Evolutionary conservation across 35 echinoderm and acorn worm species (phyloP).

Genomic region (Patiria miniata): DNA sequence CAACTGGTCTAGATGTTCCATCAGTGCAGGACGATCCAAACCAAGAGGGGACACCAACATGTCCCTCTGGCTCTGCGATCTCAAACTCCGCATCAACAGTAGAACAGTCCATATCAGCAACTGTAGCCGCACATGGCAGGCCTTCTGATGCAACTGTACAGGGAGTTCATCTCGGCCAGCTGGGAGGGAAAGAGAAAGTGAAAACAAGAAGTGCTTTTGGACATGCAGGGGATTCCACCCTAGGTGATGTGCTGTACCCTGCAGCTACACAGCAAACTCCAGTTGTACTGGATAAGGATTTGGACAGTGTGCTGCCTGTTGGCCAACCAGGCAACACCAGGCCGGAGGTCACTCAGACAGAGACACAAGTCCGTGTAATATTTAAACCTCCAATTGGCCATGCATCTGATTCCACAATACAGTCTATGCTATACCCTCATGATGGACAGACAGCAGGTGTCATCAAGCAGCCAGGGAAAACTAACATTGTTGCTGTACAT

Average conservation of each 20-base stretch:
- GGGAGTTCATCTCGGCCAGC: neutral
- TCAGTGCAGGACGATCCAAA: neutral
- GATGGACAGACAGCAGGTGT: neutral
- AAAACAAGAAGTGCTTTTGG: conserved; percentile 8
- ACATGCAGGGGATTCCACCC: conserved; percentile 27
- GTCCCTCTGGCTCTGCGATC: neutral
- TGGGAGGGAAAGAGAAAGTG: too few species aligned
- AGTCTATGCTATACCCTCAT: conserved; percentile 53
- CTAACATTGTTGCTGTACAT: neutral
- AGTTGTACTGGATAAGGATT: neutral
- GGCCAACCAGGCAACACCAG: conserved; percentile 1
- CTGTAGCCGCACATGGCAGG: neutral
- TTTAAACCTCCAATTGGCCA: conserved; percentile 27
- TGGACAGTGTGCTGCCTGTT: neutral
- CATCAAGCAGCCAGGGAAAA: conserved; percentile 13
- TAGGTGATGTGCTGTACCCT: conserved; percentile 21
- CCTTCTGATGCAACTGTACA: neutral
- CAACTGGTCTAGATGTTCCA: neutral
- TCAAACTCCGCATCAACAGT: neutral
- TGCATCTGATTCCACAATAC: conserved; percentile 72
- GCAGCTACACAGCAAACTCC: neutral
- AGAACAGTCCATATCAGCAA: neutral
- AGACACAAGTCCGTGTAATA: neutral
- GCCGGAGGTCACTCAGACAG: neutral
- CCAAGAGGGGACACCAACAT: neutral